Conservation (phyloP, 1,140 invertebrate genomes). For the Saccostrea cuccullata region DNA sequence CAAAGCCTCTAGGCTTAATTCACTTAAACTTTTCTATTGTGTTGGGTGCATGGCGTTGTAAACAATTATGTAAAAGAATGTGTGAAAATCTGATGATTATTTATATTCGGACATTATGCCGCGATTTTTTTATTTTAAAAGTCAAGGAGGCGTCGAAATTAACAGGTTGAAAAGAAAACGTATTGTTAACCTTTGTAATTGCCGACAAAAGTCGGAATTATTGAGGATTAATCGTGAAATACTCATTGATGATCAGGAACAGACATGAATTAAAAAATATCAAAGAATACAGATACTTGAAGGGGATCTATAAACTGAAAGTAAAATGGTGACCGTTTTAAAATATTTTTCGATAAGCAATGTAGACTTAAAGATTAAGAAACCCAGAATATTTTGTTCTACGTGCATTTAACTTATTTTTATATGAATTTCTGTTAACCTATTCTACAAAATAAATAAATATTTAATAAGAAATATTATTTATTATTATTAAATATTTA, state of each 20-base stretch:
- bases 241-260: neutral
- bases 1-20: neutral
- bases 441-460: too few species aligned
- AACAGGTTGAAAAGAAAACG: neutral
- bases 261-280: neutral
- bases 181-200: neutral
- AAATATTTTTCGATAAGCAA: too few species aligned
- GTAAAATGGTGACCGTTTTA: too few species aligned
- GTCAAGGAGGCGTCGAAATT: neutral
- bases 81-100: conserved; percentile 29
- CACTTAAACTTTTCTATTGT: conserved; percentile 17
- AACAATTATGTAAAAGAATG: conserved; percentile 30
- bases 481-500: too few species aligned
- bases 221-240: neutral
- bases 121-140: neutral
- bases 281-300: too few species aligned
- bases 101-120: neutral
- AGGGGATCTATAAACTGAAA: too few species aligned
- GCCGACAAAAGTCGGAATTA: neutral
- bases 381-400: too few species aligned
- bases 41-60: neutral
- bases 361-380: too few species aligned
- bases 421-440: too few species aligned
- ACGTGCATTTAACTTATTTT: too few species aligned
- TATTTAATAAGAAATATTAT: too few species aligned